Conservation (phyloP, 2,797 vertebrate genomes). For the Tapirus indicus region DNA sequence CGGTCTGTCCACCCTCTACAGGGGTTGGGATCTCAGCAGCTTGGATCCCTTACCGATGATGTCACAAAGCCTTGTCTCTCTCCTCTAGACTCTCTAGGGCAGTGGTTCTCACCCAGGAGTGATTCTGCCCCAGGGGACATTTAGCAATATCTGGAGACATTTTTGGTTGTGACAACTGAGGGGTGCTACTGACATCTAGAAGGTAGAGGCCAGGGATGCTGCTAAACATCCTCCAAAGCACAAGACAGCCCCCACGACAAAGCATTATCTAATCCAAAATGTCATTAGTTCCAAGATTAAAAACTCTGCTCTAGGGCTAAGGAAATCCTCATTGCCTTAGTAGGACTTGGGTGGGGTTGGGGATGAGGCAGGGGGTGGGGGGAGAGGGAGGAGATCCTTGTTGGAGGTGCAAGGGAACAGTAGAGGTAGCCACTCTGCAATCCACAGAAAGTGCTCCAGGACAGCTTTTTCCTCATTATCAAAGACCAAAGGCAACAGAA, state of each 20-base stretch:
- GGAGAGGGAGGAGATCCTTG: not conserved
- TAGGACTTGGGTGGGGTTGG: not conserved
- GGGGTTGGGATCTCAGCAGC: not conserved
- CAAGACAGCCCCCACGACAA: not conserved
- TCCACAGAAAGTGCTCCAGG: not conserved
- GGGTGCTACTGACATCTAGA: not conserved
- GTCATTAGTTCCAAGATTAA: not conserved
- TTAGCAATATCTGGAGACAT: not conserved
- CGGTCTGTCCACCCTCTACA: not conserved
- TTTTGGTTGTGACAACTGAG: not conserved
- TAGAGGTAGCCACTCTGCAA: not conserved
- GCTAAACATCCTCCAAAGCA: not conserved
- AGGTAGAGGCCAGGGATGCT: not conserved
- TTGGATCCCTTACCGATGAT: not conserved
- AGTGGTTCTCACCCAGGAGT: not conserved
- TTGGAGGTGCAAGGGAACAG: not conserved
- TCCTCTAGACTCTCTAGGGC: not conserved
- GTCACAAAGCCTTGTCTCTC: not conserved
- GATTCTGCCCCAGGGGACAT: not conserved
- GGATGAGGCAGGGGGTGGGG: too few species aligned
- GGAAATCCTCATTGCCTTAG: not conserved
- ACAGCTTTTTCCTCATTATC: not conserved
- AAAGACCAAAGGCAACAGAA: not conserved
- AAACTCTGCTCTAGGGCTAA: not conserved
- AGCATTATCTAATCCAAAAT: not conserved